These are phyloP conservation scores for Microctenopoma lineatum DNA, from an alignment of 2,797 vertebrate species.

Conservation along the genomic window DNA sequence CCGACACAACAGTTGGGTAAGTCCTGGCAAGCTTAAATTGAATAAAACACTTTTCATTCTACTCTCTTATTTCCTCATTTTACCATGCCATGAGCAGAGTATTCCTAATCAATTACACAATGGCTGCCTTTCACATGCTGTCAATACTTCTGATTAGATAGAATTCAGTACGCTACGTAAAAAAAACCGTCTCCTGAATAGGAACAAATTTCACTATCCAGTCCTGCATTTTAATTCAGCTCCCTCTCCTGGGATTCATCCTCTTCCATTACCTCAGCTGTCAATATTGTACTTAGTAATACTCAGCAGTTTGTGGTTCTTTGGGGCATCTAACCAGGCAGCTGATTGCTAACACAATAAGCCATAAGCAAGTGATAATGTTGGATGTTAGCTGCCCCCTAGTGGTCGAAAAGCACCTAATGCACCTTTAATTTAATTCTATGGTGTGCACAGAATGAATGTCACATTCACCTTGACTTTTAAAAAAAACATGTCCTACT, in stretches of 20 bases:
- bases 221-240: neutral
- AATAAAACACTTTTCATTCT: slow-evolving; percentile 71
- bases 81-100: slow-evolving; percentile 58
- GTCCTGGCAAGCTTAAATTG: slow-evolving; percentile 63
- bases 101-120: slow-evolving; percentile 59
- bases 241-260: neutral
- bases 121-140: slow-evolving; percentile 37
- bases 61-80: slow-evolving; percentile 55
- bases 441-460: slow-evolving; percentile 11
- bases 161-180: slow-evolving; percentile 24
- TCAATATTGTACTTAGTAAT: neutral
- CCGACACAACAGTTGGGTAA: slow-evolving; percentile 70
- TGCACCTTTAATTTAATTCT: slow-evolving; percentile 15
- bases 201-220: slow-evolving; percentile 19
- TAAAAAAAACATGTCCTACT: neutral
- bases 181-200: slow-evolving; percentile 4
- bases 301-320: slow-evolving; percentile 1
- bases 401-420: slow-evolving; percentile 10
- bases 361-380: neutral
- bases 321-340: neutral
- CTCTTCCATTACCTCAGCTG: neutral
- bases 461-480: neutral
- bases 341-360: neutral
- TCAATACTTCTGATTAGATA: slow-evolving; percentile 40
- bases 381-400: neutral